Evolutionary conservation across 2,797 vertebrate genomes (phyloP).

Genomic region (Catamblyrhynchus diadema): DNA sequence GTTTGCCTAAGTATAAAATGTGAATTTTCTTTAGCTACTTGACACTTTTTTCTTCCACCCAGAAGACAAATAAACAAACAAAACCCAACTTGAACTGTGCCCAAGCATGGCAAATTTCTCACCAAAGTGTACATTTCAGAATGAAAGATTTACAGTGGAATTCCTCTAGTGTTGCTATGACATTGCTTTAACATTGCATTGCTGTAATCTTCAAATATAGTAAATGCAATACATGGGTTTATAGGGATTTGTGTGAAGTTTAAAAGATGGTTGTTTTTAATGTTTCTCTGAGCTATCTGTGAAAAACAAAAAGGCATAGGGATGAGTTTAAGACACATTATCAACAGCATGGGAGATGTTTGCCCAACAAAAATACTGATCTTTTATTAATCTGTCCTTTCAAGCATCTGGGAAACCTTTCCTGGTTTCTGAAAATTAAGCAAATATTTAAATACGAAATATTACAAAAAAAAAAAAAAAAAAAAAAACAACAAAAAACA

Average conservation of each 20-base stretch:
- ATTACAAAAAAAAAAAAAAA: too few species aligned
- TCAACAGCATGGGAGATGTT: not conserved
- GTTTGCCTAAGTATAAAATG: not conserved
- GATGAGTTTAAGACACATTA: not conserved
- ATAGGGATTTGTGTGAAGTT: conserved; percentile 16
- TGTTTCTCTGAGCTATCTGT: not conserved
- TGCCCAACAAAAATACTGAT: not conserved
- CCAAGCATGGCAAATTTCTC: not conserved
- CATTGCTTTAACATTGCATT: conserved; percentile 40
- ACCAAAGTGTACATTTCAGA: not conserved
- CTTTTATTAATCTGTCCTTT: not conserved
- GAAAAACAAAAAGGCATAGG: not conserved
- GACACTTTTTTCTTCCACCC: not conserved
- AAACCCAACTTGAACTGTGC: not conserved
- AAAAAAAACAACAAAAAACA: too few species aligned
- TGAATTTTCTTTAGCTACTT: not conserved
- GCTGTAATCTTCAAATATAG: conserved; percentile 23
- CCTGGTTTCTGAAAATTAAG: not conserved
- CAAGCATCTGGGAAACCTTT: not conserved
- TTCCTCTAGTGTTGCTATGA: conserved; percentile 3
- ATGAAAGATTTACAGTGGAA: conserved; percentile 2
- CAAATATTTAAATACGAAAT: not conserved
- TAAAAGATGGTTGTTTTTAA: not conserved
- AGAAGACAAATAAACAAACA: conserved; percentile 45
- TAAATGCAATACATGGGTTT: conserved; percentile 12